These are phyloP conservation scores for Tragelaphus scriptus DNA, from an alignment of 2,113 vertebrate genomes.

Conservation along the genomic window DNA sequence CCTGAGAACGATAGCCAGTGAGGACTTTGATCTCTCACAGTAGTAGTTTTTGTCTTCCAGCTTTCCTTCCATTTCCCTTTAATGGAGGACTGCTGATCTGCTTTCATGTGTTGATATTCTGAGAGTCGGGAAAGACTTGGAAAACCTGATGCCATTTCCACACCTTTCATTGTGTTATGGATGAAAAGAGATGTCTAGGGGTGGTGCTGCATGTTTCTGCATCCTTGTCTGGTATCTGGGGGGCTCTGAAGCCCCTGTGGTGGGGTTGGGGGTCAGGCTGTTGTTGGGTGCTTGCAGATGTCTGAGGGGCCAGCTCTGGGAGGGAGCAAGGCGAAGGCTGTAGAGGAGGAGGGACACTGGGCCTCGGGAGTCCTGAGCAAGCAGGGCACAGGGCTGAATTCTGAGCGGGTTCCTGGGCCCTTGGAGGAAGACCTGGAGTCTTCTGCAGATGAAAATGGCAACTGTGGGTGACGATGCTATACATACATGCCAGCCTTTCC, in stretches of 20 bases:
- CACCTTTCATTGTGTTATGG: neutral
- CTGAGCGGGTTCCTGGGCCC: neutral
- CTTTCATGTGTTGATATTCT: neutral
- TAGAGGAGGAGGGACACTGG: neutral
- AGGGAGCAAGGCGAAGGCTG: neutral
- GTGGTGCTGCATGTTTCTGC: neutral
- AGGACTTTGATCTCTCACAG: neutral
- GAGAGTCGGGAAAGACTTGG: neutral
- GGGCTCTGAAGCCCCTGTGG: neutral
- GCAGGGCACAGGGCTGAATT: neutral
- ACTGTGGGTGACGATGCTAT: neutral
- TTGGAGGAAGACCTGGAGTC: neutral
- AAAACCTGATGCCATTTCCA: neutral
- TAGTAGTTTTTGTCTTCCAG: neutral
- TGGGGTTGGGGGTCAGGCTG: no score
- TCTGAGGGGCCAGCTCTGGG: neutral
- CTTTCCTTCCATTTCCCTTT: neutral
- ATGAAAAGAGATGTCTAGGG: neutral
- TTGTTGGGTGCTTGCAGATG: neutral
- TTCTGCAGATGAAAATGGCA: neutral
- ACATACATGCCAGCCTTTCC: neutral
- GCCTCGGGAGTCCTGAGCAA: neutral
- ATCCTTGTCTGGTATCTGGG: neutral
- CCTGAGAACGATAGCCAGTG: neutral
- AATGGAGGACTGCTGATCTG: neutral